Evolutionary conservation across 2,113 vertebrate species (phyloP).

Genomic region (Potamarius usumacintae): DNA sequence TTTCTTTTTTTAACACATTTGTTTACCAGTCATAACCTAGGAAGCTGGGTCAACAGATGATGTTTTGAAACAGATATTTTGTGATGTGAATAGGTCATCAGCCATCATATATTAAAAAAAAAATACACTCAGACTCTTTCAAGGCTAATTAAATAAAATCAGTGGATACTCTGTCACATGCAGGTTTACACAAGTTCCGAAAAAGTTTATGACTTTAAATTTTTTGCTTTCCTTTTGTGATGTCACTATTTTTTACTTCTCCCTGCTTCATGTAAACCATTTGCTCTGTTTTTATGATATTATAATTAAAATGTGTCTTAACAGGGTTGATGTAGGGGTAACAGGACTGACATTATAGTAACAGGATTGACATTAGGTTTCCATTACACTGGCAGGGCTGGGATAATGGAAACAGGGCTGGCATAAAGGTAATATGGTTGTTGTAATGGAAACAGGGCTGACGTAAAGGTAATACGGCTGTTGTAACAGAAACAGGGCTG

Average conservation of each 20-base stretch:
- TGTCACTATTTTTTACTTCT: neutral
- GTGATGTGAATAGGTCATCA: neutral
- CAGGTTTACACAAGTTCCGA: neutral
- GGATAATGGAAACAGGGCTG: too few relatives aligned
- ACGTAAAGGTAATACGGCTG: neutral
- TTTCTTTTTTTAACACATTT: neutral
- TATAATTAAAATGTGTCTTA: neutral
- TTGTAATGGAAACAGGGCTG: neutral
- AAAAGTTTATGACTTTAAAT: neutral
- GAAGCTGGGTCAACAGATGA: neutral
- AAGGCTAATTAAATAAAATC: neutral
- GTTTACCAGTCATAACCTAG: neutral
- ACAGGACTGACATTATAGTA: neutral
- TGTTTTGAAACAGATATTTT: neutral
- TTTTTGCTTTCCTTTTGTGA: neutral
- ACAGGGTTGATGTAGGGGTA: neutral
- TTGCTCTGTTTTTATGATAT: neutral
- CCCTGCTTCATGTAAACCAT: neutral
- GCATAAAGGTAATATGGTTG: neutral
- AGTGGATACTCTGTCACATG: neutral
- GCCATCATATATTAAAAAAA: neutral
- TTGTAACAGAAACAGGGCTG: neutral
- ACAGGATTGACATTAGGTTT: neutral
- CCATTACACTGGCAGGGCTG: too few relatives aligned
- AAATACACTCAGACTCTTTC: neutral